Conservation (phyloP, 2,888 invertebrate genomes). For the Arrhopalites spinosus region DNA sequence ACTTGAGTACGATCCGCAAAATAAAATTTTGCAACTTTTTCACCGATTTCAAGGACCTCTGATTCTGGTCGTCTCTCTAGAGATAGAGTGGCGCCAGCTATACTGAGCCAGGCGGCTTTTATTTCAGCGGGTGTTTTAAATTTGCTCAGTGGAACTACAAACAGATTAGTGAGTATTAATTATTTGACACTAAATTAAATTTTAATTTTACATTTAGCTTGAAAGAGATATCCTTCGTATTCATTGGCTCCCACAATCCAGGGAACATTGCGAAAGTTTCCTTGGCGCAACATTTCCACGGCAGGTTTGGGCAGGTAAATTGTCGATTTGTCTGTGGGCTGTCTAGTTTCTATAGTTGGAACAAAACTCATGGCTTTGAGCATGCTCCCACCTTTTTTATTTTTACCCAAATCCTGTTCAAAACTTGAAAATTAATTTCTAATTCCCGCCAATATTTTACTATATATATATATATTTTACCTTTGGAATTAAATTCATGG, state of each 20-base stretch:
- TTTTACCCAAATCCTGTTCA: background rate
- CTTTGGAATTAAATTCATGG: constrained; percentile 10
- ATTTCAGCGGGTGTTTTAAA: too few species aligned
- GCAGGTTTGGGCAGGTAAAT: constrained; percentile 9
- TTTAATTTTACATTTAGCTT: background rate
- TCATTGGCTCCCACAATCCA: constrained; percentile 23
- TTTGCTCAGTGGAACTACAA: too few species aligned
- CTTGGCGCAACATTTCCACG: background rate
- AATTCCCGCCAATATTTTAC: background rate
- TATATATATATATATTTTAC: too few species aligned
- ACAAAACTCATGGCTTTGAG: constrained; percentile 28
- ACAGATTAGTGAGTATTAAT: too few species aligned
- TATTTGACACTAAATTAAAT: too few species aligned
- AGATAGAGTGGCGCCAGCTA: too few species aligned
- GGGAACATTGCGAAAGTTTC: constrained; percentile 10
- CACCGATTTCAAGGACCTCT: constrained; percentile 4
- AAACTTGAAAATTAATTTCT: background rate
- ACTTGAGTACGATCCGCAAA: constrained; percentile 6
- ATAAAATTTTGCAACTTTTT: constrained; percentile 24
- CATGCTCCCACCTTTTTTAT: background rate
- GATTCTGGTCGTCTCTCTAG: background rate
- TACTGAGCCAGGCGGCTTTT: too few species aligned
- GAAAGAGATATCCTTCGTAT: constrained; percentile 19
- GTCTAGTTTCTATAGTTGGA: constrained; percentile 18
- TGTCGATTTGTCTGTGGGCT: background rate